These are phyloP conservation scores for Spilosoma lubricipeda DNA, from an alignment of 2,888 invertebrate species.

Conservation along the genomic window DNA sequence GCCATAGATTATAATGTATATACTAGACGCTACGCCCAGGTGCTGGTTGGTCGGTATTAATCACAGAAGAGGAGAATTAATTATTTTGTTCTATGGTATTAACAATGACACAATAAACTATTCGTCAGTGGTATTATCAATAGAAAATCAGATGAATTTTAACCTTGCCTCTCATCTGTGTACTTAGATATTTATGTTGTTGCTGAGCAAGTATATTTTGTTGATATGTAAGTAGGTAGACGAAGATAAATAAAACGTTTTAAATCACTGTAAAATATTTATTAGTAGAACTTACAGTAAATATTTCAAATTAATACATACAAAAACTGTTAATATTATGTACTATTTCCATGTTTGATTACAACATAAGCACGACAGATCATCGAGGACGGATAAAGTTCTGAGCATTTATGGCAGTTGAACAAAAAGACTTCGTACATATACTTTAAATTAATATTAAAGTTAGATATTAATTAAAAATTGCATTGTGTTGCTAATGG, in stretches of 20 bases:
- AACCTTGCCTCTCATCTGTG: no score
- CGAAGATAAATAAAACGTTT: slow-evolving; percentile 48
- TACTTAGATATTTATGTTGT: no score
- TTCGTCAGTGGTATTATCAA: no score
- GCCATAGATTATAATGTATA: no score
- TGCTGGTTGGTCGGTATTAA: no score
- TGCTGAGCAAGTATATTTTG: no score
- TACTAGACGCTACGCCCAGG: no score
- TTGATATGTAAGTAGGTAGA: background rate
- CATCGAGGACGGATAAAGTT: slow-evolving; percentile 57
- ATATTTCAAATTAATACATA: slow-evolving; percentile 62
- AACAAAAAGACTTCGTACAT: slow-evolving; percentile 21
- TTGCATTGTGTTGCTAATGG: slow-evolving; percentile 17
- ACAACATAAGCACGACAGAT: slow-evolving; percentile 19
- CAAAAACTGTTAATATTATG: slow-evolving; percentile 51
- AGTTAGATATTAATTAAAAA: slow-evolving; percentile 42
- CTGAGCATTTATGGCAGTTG: slow-evolving; percentile 74
- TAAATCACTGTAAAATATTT: slow-evolving; percentile 74
- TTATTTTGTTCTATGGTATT: no score
- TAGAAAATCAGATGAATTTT: no score
- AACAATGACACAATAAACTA: no score
- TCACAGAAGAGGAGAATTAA: no score
- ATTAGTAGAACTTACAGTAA: slow-evolving; percentile 78
- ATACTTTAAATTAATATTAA: slow-evolving; percentile 26
- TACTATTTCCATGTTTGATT: slow-evolving; percentile 25